A percentile compares a stretch with the other conserved stretches of the same genome.
phyloP scores from a whole-genome alignment of 2,113 vertebrate species.

The Origma solitaria region DNA sequence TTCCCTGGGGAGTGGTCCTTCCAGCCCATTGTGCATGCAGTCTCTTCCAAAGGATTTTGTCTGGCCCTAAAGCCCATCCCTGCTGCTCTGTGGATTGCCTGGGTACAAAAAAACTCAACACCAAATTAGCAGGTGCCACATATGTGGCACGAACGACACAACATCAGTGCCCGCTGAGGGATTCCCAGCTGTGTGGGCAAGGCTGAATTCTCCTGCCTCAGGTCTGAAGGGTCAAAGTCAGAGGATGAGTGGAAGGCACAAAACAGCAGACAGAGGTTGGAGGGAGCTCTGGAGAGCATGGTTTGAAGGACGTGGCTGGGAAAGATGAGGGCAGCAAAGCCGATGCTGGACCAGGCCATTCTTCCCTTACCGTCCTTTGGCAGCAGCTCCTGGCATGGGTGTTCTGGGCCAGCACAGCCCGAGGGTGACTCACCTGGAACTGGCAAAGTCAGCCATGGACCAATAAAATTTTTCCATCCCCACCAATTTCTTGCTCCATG shows the following conservation, averaged over 20 bases:
- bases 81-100: background rate
- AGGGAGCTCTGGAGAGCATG: background rate
- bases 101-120: background rate
- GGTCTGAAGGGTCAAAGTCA: background rate
- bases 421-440: no score
- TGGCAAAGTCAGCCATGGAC: background rate
- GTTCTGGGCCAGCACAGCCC: background rate
- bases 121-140: background rate
- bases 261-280: background rate
- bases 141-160: background rate
- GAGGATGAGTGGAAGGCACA: background rate
- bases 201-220: background rate
- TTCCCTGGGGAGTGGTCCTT: background rate
- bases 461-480: background rate
- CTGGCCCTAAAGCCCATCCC: background rate
- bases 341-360: background rate
- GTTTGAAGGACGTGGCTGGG: background rate
- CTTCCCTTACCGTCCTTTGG: background rate
- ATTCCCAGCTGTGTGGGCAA: background rate
- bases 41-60: background rate
- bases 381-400: background rate
- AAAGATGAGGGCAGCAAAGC: background rate
- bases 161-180: background rate
- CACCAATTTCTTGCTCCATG: background rate
- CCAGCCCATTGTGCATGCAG: background rate